Conservation (phyloP, 2,797 vertebrate species). For the Anisognathus igniventris region DNA sequence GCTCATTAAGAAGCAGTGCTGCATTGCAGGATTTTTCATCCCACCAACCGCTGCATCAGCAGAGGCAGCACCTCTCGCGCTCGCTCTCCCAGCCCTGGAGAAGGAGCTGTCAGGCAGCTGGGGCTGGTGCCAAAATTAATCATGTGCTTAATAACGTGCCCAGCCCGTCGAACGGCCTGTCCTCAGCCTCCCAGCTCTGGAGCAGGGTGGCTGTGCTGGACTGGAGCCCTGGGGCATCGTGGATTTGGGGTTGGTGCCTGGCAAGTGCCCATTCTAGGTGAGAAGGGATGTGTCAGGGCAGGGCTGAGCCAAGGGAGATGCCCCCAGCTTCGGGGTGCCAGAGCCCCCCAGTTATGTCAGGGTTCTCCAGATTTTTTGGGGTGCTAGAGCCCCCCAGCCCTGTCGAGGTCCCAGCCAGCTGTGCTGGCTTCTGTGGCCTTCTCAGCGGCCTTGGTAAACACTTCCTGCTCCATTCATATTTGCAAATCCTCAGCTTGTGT, state of each 20-base stretch:
- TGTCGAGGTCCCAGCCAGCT: rapidly evolving
- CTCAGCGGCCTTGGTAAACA: rapidly evolving
- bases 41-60: conserved; percentile 70
- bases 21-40: conserved; percentile 69
- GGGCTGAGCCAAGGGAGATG: not conserved
- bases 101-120: conserved; percentile 56
- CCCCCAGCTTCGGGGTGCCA: rapidly evolving
- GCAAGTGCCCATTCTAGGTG: rapidly evolving
- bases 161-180: not conserved
- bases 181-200: not conserved
- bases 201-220: rapidly evolving
- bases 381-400: not conserved
- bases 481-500: not conserved
- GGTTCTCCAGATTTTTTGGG: rapidly evolving
- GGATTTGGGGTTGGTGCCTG: not conserved
- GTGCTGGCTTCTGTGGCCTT: not conserved
- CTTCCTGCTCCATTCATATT: not conserved
- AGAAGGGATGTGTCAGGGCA: not conserved
- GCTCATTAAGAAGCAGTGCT: conserved; percentile 74
- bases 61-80: conserved; percentile 55
- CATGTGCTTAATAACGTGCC: conserved; percentile 52
- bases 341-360: rapidly evolving
- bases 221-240: rapidly evolving
- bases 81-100: conserved; percentile 36
- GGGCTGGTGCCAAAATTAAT: conserved; percentile 60